phyloP scores from a whole-genome alignment of 2,888 invertebrate species.

The Diplazon laetatorius region DNA sequence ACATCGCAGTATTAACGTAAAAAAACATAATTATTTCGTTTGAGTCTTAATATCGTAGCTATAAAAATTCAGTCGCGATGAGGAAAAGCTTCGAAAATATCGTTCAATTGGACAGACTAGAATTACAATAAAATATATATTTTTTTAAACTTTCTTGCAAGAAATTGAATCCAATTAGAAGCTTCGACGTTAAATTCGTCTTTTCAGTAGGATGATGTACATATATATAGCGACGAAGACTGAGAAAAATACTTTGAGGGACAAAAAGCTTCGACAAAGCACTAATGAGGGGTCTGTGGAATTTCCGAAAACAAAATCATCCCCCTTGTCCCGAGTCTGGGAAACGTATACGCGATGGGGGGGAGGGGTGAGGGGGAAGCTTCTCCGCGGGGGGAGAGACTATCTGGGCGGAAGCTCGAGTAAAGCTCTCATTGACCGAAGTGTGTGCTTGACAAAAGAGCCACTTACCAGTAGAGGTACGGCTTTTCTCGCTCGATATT shows the following conservation, averaged over 20 bases:
- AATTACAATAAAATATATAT: no score
- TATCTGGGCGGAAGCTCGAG: slow-evolving; percentile 29
- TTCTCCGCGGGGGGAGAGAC: slow-evolving; percentile 28
- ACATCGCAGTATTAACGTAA: no score
- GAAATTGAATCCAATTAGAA: slow-evolving; percentile 51
- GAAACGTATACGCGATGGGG: background rate
- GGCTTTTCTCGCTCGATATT: slow-evolving; percentile 99
- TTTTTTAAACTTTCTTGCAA: no score
- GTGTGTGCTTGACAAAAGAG: slow-evolving; percentile 58
- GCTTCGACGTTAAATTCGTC: slow-evolving; percentile 31
- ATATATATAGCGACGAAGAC: slow-evolving; percentile 1
- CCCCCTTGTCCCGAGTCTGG: background rate
- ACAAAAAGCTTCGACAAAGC: slow-evolving; percentile 11
- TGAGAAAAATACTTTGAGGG: slow-evolving; percentile 21
- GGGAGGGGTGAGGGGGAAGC: slow-evolving; percentile 16
- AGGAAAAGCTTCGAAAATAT: no score
- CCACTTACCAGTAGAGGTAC: slow-evolving; percentile 96
- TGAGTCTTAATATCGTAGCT: no score
- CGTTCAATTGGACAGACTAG: no score
- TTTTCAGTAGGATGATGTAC: slow-evolving; percentile 11
- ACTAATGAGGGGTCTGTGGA: slow-evolving; percentile 25
- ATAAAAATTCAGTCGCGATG: no score
- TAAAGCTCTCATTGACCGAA: slow-evolving; percentile 1
- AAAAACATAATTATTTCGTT: no score
- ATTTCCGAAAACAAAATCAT: slow-evolving; percentile 35